Evolutionary conservation across 2,888 invertebrate species (phyloP).

Genomic region (Polyommatus icarus): DNA sequence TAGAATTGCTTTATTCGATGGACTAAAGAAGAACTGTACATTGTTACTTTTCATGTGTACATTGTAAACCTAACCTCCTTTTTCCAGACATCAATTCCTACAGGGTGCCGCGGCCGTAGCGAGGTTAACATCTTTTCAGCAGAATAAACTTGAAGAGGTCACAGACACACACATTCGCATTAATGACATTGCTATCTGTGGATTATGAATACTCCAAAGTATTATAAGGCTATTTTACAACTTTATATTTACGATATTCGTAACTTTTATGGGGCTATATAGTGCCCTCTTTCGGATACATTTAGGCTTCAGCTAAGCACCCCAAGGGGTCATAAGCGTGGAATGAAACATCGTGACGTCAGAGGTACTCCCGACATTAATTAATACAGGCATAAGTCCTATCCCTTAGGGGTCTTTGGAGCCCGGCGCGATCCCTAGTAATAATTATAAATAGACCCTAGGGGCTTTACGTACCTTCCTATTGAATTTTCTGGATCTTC

Average conservation of each 20-base stretch:
- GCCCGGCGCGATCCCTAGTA: constrained; percentile 47
- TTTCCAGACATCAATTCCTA: too few relatives aligned
- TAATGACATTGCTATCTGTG: too few relatives aligned
- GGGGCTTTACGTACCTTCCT: constrained; percentile 51
- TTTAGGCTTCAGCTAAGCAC: constrained; percentile 6
- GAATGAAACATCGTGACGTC: constrained; percentile 40
- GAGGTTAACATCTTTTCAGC: too few relatives aligned
- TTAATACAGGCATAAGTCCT: constrained; percentile 45
- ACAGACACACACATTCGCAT: too few relatives aligned
- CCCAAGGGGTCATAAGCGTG: constrained; percentile 26
- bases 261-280: neutral
- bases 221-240: neutral
- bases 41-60: too few relatives aligned
- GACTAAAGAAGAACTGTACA: too few relatives aligned
- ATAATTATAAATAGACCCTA: constrained; percentile 79
- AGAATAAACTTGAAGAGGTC: too few relatives aligned
- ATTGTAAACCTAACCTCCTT: too few relatives aligned
- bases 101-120: too few relatives aligned
- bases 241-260: neutral
- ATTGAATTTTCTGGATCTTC: constrained; percentile 42
- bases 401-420: constrained; percentile 44
- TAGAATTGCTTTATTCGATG: too few relatives aligned
- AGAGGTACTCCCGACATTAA: constrained; percentile 45
- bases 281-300: constrained; percentile 15
- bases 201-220: neutral